These are phyloP conservation scores for Idaea aversata DNA, from an alignment of 2,888 invertebrate species.

Conservation along the genomic window DNA sequence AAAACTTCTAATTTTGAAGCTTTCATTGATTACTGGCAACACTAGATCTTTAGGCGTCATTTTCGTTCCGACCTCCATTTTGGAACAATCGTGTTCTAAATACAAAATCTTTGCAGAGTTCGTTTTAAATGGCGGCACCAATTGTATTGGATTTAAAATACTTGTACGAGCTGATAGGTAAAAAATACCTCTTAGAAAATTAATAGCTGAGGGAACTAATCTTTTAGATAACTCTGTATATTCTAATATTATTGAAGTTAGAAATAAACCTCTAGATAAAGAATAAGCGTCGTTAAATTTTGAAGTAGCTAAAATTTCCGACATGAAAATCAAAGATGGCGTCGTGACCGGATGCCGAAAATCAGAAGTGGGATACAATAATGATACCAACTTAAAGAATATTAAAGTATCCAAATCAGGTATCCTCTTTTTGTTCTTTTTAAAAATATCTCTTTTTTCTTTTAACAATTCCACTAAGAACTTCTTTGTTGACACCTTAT, in stretches of 20 bases:
- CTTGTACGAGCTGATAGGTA: constrained; percentile 85
- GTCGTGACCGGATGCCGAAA: constrained; percentile 94
- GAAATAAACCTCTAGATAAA: constrained; percentile 88
- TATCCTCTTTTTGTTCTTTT: constrained; percentile 78
- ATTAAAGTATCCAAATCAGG: constrained; percentile 86
- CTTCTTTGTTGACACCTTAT: constrained; percentile 84
- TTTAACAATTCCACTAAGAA: constrained; percentile 85
- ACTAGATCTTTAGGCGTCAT: constrained; percentile 82
- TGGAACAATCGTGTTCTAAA: constrained; percentile 72
- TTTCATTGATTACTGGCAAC: constrained; percentile 72
- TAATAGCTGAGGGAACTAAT: constrained; percentile 89
- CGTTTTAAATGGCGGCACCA: constrained; percentile 85
- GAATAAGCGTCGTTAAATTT: constrained; percentile 83
- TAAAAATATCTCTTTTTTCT: constrained; percentile 85
- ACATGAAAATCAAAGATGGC: constrained; percentile 90
- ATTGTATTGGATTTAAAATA: constrained; percentile 80
- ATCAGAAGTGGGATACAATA: constrained; percentile 94
- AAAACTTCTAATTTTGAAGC: constrained; percentile 83
- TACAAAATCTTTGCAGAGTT: constrained; percentile 80
- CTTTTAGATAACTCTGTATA: constrained; percentile 89
- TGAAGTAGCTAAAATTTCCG: constrained; percentile 86
- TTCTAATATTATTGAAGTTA: constrained; percentile 87
- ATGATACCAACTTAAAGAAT: constrained; percentile 89
- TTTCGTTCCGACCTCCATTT: constrained; percentile 53
- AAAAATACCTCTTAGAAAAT: constrained; percentile 88